A percentile compares a stretch with the other conserved stretches of the same genome.
These are phyloP conservation scores for Rhimphoctona megacephalus DNA, from an alignment of 2,888 invertebrate species.

Conservation along the genomic window DNA sequence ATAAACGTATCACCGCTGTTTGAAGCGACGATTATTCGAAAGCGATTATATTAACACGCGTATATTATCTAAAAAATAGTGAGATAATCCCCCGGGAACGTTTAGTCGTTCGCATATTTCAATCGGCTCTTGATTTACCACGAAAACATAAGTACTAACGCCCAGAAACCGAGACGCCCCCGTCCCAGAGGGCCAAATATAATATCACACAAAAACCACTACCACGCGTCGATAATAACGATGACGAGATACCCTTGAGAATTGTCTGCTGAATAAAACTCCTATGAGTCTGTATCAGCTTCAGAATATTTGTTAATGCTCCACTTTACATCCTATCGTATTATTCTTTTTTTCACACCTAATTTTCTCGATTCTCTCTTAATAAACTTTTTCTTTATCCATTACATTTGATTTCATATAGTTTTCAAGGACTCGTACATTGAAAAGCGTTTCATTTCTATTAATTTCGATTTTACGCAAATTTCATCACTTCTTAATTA, in stretches of 20 bases:
- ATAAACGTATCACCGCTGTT: neutral
- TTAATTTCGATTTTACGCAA: neutral
- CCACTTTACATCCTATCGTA: neutral
- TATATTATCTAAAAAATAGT: neutral
- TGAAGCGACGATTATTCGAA: neutral
- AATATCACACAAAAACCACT: conserved; percentile 9
- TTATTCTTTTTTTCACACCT: neutral
- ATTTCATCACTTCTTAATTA: neutral
- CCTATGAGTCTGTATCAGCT: neutral
- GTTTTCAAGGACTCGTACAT: no score
- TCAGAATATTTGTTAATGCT: neutral
- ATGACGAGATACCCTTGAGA: conserved; percentile 20
- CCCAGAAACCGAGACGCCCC: conserved; percentile 80
- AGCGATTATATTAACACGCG: conserved; percentile 19
- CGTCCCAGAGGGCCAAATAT: conserved; percentile 71
- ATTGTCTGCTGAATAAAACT: conserved; percentile 9
- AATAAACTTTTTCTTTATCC: neutral
- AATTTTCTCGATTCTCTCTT: neutral
- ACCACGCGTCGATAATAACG: conserved; percentile 17
- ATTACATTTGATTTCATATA: neutral
- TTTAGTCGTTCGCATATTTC: conserved; percentile 18
- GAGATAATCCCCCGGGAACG: conserved; percentile 26
- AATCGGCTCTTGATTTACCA: conserved; percentile 38
- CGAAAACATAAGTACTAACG: conserved; percentile 72
- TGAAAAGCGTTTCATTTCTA: no score